Base-by-base conservation (phyloP, 2,113 vertebrate species). In the Platysteira castanea region DNA sequence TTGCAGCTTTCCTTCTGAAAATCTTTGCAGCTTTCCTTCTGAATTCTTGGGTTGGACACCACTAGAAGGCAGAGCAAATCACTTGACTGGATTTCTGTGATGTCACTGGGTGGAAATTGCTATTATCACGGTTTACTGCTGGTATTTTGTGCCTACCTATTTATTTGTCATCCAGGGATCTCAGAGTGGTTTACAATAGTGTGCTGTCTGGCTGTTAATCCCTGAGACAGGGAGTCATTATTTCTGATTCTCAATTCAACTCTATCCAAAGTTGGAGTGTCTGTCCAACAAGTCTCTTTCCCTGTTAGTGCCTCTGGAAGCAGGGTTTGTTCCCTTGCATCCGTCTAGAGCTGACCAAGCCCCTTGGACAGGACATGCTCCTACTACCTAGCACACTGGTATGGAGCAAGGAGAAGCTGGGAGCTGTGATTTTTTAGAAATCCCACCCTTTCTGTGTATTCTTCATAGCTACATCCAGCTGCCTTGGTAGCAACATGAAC, bases 101-200 rank as follows among this genome's bases (percentile, higher is more conserved):
- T 81, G 39, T 75, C 76, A 67, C 42, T 65, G 56, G 26, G 14
- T 47, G 33, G 59, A 81, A 84, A 90, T 81, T 53, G 18, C 28
- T 61, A 13, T 56, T 93, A 42, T 83, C 54, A 67, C 11, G 14
- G 41, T 64, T 92, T 90, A 57, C 41, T 61, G 59, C 18, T 87
- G 52, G 27, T 67, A 8, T 56, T 78, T 93, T 89, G 57, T 60
- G 53, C 67, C 46, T 92, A 50, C 39, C 57, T n/a, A 23, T 90
- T 71, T 65, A 90, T 88, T 86, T 96, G 79, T 93, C 92, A 86
- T 79, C n/a, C 46, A 22, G 13, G 56, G 61, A 67, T 89, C 70
- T 85, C 68, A 71, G 28, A 68, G 41, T 39, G 59, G n/a, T 83
- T 95, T 73, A 87, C 54, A 85, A 27, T 80, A 77, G 31, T 8